Base-by-base conservation (phyloP, 2,797 vertebrate genomes). In the Diceros bicornis region DNA sequence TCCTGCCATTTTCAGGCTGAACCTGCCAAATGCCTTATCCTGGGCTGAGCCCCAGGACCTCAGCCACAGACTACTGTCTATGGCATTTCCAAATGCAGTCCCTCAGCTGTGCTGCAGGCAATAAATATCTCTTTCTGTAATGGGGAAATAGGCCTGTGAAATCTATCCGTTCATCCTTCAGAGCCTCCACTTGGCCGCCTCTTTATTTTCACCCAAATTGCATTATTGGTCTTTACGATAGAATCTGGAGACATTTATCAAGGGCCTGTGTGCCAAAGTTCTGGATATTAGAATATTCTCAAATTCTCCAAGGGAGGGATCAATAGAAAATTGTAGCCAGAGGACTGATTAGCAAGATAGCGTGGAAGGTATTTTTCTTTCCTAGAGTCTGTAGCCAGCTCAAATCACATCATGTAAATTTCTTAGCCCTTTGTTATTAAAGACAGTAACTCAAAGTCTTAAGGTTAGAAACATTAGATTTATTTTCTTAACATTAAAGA, bases 51-150 rank as follows among this genome's bases (percentile, higher is more conserved):
- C 94, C 84, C 95, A 79, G 57, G 55, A 27, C 66, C 52, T 82
- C 85, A 44, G 93, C 91, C 81, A 93, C 97, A 96, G 94, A 93
- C 57, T 7, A 18, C 83, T 72, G 92, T 97, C 93, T 94, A 66
- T 90, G 96, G 85, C 55, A 25, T 94, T 96, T 94, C 85, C 94
- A 91, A 94, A 77, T 34, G 52, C 82, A 75, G 69, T 37, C 81
- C 75, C 85, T 97, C 96, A 96, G 96, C 97, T 96, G 97, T 81
- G 95, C 87, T 23, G 62, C 44, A 52, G 85, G 89, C 75, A 77
- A 90, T 96, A 89, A 96, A 96, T 96, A 87, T 96, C 97, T 84
- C 94, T 96, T 95, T 96, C 96, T 97, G 88, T 95, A 71, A 47
- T 29, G 77, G 86, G 88, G 61, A 91, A 72, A 29, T 2, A n/a